Conservation (phyloP, 2,797 vertebrate genomes). For the Podarcis lilfordi region DNA sequence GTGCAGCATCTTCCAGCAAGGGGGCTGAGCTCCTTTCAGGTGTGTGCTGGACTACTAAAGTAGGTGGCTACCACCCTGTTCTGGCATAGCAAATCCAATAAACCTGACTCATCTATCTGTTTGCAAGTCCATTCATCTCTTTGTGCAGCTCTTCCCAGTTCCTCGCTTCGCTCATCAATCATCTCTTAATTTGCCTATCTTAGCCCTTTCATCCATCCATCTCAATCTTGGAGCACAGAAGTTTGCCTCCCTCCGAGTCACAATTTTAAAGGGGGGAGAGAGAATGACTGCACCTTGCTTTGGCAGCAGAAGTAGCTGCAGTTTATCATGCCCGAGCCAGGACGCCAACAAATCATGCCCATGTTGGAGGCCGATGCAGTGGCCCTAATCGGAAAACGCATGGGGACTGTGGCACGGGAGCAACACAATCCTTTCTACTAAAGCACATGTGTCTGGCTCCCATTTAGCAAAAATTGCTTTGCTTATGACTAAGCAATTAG, state of each 20-base stretch:
- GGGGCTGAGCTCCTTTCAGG: neutral
- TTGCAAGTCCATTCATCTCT: constrained; percentile 6
- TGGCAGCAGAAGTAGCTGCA: neutral
- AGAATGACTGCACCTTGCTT: neutral
- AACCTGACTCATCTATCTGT: neutral
- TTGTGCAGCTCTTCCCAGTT: neutral
- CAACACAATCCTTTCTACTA: neutral
- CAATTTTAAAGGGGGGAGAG: neutral
- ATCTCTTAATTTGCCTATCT: constrained; percentile 15
- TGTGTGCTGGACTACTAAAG: neutral
- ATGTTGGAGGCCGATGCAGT: accelerated
- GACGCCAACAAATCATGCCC: neutral
- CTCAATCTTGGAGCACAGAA: neutral
- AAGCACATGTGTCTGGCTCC: neutral
- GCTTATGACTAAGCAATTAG: neutral
- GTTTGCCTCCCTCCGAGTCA: neutral
- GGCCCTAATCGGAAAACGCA: neutral
- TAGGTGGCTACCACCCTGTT: neutral
- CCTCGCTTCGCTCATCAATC: constrained; percentile 15
- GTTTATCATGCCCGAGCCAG: neutral
- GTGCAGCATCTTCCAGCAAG: neutral
- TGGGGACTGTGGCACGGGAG: accelerated
- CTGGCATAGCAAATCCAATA: neutral
- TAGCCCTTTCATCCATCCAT: constrained; percentile 1
- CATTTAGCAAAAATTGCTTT: neutral